Conservation (phyloP, 2,113 vertebrate species). For the Myotis lucifugus region DNA sequence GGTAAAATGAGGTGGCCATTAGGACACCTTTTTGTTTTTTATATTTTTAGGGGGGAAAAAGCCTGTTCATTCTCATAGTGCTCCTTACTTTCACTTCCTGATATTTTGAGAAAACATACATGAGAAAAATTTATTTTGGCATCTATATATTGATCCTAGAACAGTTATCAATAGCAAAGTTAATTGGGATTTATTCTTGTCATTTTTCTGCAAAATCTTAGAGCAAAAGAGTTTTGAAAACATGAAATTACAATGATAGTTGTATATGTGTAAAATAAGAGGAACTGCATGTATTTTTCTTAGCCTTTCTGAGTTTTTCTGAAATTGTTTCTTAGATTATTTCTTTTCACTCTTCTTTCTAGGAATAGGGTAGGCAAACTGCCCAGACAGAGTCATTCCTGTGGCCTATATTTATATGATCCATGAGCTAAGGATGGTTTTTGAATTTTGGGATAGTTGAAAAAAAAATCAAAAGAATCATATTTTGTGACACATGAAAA, state of each 20-base stretch:
- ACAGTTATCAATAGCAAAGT: background rate
- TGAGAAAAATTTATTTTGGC: constrained; percentile 32
- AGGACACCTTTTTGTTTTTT: background rate
- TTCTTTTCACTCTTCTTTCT: background rate
- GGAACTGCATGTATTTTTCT: background rate
- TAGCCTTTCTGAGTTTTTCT: constrained; percentile 4
- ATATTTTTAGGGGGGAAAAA: background rate
- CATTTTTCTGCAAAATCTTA: constrained; percentile 1
- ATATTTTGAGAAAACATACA: constrained; percentile 19
- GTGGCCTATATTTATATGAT: background rate
- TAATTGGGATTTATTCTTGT: constrained; percentile 28
- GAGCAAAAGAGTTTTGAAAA: constrained; percentile 44
- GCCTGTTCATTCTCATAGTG: background rate
- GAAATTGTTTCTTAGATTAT: constrained; percentile 29
- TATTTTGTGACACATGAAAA: constrained; percentile 13
- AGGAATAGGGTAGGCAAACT: background rate
- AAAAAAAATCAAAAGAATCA: background rate
- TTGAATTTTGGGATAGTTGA: constrained; percentile 1
- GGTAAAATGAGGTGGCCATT: background rate
- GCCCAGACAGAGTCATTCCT: background rate
- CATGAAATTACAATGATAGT: background rate
- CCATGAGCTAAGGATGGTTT: background rate
- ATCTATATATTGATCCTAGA: background rate
- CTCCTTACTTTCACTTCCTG: background rate
- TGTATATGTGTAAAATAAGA: background rate